Evolutionary conservation across 2,113 vertebrate species (phyloP).

Genomic region (Chinchilla lanigera): DNA sequence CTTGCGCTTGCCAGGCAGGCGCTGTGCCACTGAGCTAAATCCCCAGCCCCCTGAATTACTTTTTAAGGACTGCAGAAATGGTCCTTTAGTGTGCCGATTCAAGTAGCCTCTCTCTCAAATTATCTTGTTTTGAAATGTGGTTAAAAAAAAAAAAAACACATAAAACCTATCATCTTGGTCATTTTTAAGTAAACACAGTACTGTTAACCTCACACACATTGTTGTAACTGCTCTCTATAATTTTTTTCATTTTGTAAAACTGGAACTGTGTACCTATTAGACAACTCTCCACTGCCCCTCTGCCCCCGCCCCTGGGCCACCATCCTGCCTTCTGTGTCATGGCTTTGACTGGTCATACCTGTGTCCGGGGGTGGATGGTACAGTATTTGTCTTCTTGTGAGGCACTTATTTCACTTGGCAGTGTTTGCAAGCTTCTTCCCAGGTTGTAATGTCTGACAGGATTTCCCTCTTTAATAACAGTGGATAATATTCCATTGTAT

Average conservation of each 20-base stretch:
- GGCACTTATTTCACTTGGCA: conserved; percentile 11
- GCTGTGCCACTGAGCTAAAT: too few relatives aligned
- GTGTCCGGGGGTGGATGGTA: not conserved
- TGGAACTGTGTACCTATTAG: not conserved
- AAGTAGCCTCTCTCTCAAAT: not conserved
- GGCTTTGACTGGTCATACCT: not conserved
- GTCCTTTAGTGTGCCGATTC: not conserved
- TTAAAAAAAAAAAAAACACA: too few relatives aligned
- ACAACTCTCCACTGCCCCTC: not conserved
- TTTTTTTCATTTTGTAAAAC: conserved; percentile 7
- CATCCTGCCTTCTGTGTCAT: not conserved
- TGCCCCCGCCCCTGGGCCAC: not conserved
- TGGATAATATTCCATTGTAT: not conserved
- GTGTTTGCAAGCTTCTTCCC: not conserved
- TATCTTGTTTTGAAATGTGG: not conserved
- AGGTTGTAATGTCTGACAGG: not conserved
- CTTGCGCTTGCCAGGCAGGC: too few relatives aligned
- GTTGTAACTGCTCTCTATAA: not conserved
- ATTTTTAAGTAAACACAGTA: not conserved
- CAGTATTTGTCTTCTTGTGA: not conserved
- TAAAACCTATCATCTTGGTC: not conserved
- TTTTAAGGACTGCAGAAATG: not conserved
- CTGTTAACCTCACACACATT: not conserved
- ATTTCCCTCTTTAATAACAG: not conserved
- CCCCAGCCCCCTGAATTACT: too few relatives aligned